phyloP scores from a whole-genome alignment of 2,888 invertebrate genomes.

The Lycophotia porphyrea region DNA sequence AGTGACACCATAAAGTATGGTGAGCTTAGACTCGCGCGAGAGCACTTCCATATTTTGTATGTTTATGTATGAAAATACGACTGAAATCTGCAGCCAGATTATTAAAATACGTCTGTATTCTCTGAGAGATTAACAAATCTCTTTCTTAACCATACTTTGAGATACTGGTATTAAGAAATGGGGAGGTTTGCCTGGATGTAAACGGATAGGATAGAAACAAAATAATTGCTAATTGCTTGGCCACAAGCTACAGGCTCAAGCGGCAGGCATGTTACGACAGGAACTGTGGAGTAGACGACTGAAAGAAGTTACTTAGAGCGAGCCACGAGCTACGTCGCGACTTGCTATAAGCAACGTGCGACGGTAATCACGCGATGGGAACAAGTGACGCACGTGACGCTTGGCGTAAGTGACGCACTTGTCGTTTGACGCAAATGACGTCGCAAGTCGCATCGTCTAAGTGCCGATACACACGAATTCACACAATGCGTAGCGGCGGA shows the following conservation, averaged over 20 bases:
- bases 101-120: neutral
- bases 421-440: neutral
- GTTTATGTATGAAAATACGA: conserved; percentile 31
- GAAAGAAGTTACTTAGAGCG: neutral
- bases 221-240: neutral
- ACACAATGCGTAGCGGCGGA: no score
- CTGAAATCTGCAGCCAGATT: conserved; percentile 8
- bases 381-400: neutral
- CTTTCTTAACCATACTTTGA: conserved; percentile 8
- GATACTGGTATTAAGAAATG: neutral
- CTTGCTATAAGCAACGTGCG: neutral
- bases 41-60: conserved; percentile 30
- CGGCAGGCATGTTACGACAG: neutral
- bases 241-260: neutral
- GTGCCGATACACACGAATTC: no score
- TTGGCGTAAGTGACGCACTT: neutral
- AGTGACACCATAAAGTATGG: conserved; percentile 52
- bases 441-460: neutral
- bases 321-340: neutral
- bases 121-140: conserved; percentile 2
- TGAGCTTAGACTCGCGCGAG: conserved; percentile 36
- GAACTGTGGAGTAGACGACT: neutral
- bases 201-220: neutral
- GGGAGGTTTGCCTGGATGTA: neutral
- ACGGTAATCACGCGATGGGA: neutral